Conservation (phyloP, 2,113 vertebrate species). For the Hyaena hyaena region DNA sequence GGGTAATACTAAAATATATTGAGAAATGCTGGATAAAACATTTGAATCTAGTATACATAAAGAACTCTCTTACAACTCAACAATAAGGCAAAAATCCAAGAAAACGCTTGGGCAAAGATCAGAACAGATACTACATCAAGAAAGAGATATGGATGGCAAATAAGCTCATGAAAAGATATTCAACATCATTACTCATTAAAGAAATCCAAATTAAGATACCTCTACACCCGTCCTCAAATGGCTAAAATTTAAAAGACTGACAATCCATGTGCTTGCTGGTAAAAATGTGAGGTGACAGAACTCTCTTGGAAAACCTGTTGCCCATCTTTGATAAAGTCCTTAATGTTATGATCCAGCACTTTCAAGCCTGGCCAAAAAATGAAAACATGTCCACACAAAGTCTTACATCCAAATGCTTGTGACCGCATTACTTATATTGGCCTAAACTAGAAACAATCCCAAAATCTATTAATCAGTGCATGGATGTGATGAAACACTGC, state of each 20-base stretch:
- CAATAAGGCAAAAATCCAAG: not conserved
- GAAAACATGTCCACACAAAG: not conserved
- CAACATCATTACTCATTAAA: not conserved
- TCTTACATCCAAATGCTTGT: too few species aligned
- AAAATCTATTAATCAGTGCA: not conserved
- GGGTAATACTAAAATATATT: not conserved
- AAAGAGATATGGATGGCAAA: not conserved
- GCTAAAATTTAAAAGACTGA: not conserved
- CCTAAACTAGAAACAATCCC: not conserved
- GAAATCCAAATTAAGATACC: not conserved
- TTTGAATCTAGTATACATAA: not conserved
- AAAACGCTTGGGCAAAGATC: not conserved
- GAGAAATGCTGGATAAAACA: not conserved
- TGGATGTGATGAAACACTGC: too few species aligned
- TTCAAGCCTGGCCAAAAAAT: not conserved
- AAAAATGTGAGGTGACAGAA: not conserved
- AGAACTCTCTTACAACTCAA: not conserved
- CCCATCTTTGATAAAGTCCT: not conserved
- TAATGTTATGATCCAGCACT: not conserved
- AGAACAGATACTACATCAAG: not conserved
- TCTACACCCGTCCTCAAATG: too few species aligned
- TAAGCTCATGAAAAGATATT: not conserved
- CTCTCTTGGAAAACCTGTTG: not conserved
- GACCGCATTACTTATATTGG: not conserved
- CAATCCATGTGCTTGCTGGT: accelerated